Evolutionary conservation across 1,140 invertebrate genomes (phyloP).

Genomic region (Drosophila bocki): DNA sequence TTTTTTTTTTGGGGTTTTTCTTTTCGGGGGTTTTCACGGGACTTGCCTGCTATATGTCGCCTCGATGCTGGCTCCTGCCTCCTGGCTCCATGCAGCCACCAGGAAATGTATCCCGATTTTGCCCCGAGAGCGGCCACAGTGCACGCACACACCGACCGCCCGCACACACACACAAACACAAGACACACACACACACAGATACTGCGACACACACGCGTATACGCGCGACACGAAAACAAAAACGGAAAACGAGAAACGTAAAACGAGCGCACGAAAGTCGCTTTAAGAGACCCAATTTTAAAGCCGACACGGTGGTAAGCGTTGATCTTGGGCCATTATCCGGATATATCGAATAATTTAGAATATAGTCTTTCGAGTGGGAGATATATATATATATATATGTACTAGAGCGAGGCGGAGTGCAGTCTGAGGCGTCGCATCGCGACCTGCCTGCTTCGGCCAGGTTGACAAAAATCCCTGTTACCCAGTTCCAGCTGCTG

Average conservation of each 20-base stretch:
- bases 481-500: constrained; percentile 55
- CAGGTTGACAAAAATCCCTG: constrained; percentile 20
- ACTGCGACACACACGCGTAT: constrained; percentile 31
- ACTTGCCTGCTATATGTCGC: constrained; percentile 47
- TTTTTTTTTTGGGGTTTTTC: constrained; percentile 4
- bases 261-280: constrained; percentile 65
- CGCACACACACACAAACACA: constrained; percentile 28
- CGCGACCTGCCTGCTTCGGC: constrained; percentile 52
- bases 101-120: constrained; percentile 80
- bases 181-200: constrained; percentile 20
- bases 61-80: constrained; percentile 23
- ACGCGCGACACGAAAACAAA: constrained; percentile 46
- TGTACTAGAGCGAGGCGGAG: constrained; percentile 19
- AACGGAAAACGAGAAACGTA: constrained; percentile 27
- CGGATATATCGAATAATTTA: not conserved
- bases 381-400: not conserved
- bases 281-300: constrained; percentile 64
- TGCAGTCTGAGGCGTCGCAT: constrained; percentile 57
- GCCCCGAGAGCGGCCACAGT: constrained; percentile 61
- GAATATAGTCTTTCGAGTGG: not conserved
- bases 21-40: constrained; percentile 9
- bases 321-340: not conserved
- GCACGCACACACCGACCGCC: constrained; percentile 48
- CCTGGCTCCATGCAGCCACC: constrained; percentile 23
- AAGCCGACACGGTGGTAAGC: constrained; percentile 21